These are phyloP conservation scores for Drosophila neotestacea DNA, from an alignment of 2,888 invertebrate species.

Conservation along the genomic window DNA sequence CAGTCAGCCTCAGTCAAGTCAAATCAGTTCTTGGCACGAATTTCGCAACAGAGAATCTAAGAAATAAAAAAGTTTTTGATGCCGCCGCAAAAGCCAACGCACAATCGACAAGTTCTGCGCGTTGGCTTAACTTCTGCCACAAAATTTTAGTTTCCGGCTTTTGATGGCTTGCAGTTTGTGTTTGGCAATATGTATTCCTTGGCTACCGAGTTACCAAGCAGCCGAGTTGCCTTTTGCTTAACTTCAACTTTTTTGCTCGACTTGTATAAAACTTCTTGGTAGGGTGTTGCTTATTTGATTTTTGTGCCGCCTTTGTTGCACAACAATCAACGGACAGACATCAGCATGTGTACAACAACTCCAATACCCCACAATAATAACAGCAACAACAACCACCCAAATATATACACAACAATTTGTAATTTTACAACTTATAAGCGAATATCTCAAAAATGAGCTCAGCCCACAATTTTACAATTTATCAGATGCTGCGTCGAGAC, in stretches of 20 bases:
- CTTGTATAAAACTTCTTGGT: conserved; percentile 51
- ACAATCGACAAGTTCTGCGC: conserved; percentile 78
- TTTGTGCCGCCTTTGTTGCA: conserved; percentile 65
- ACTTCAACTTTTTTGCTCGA: conserved; percentile 55
- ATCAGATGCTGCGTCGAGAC: conserved; percentile 1
- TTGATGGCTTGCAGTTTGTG: conserved; percentile 75
- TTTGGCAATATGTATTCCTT: conserved; percentile 58
- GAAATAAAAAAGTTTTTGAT: conserved; percentile 71
- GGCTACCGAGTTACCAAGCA: conserved; percentile 29
- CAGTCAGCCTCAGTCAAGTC: conserved; percentile 66
- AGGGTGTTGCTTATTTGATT: conserved; percentile 79
- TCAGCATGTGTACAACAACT: conserved; percentile 60
- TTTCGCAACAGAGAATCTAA: conserved; percentile 55
- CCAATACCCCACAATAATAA: conserved; percentile 18
- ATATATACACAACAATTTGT: conserved; percentile 55
- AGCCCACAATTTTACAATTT: conserved; percentile 17
- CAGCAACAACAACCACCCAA: conserved; percentile 10
- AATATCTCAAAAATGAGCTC: conserved; percentile 47
- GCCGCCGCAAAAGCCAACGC: conserved; percentile 65
- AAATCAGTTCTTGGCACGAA: conserved; percentile 78
- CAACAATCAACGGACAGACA: conserved; percentile 49
- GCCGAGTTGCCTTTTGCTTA: conserved; percentile 34
- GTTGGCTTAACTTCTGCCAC: conserved; percentile 77
- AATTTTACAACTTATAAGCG: conserved; percentile 66
- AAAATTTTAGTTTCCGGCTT: conserved; percentile 78